phyloP scores from a whole-genome alignment of 1,140 invertebrate genomes.

The Penaeus vannamei region DNA sequence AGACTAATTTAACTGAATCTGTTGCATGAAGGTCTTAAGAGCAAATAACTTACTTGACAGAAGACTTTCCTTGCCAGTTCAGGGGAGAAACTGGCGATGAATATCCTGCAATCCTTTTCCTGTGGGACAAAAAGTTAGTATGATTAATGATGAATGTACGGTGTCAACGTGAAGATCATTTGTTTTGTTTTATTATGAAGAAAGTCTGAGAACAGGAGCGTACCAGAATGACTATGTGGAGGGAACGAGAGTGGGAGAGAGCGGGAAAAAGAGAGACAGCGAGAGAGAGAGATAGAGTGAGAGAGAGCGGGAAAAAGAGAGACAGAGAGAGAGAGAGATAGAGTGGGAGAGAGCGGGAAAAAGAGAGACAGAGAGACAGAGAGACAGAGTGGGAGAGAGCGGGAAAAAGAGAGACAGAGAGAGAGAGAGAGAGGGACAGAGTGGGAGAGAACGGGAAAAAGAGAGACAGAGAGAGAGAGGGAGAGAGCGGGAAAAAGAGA shows the following conservation, averaged over 20 bases:
- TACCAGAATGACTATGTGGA: too few species aligned
- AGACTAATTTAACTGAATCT: not conserved
- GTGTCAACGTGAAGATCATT: too few species aligned
- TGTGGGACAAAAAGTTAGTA: not conserved
- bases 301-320: too few species aligned
- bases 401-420: slow-evolving; percentile 18
- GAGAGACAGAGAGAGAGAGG: not conserved
- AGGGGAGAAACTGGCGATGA: slow-evolving; percentile 57
- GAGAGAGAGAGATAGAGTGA: too few species aligned
- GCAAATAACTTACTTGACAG: slow-evolving; percentile 49
- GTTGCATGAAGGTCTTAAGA: not conserved
- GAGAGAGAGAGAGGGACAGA: too few species aligned
- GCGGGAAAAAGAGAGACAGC: too few species aligned
- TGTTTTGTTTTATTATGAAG: too few species aligned
- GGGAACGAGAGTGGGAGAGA: too few species aligned
- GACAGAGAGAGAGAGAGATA: too few species aligned
- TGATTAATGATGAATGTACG: too few species aligned
- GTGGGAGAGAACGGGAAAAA: not conserved
- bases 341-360: too few species aligned
- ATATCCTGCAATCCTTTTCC: slow-evolving; percentile 57
- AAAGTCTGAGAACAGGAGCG: too few species aligned
- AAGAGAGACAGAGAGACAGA: slow-evolving; percentile 47
- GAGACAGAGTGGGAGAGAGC: slow-evolving; percentile 36
- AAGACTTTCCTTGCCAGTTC: slow-evolving; percentile 60
- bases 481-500: not conserved